Evolutionary conservation across 2,888 invertebrate species (phyloP).

Genomic region (Neoascia interrupta): DNA sequence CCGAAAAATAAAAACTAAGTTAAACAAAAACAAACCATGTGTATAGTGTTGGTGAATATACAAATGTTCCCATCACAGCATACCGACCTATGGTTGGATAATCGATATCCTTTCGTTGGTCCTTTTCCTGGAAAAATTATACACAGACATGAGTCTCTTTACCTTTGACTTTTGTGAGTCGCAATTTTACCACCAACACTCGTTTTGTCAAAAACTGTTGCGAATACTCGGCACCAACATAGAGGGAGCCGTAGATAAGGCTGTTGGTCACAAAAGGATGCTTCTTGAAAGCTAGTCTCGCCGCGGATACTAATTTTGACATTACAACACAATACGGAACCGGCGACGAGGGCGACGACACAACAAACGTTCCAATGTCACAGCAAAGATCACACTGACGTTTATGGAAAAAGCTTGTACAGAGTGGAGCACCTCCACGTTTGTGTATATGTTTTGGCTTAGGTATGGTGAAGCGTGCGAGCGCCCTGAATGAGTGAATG

Average conservation of each 20-base stretch:
- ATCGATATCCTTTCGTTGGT: constrained; percentile 79
- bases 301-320: constrained; percentile 44
- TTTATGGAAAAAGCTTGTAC: no score
- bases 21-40: constrained; percentile 81
- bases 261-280: constrained; percentile 82
- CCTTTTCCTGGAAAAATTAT: constrained; percentile 50
- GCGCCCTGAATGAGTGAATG: no score
- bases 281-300: constrained; percentile 76
- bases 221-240: constrained; percentile 88
- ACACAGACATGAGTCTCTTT: neutral
- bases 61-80: constrained; percentile 82
- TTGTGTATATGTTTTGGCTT: no score
- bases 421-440: no score
- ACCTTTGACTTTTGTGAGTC: no score
- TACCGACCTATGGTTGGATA: constrained; percentile 81
- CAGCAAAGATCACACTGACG: no score
- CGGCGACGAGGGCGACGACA: no score
- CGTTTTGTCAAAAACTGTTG: constrained; percentile 87
- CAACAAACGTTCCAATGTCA: no score
- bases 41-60: constrained; percentile 83
- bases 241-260: constrained; percentile 87
- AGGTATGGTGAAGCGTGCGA: no score
- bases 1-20: constrained; percentile 68
- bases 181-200: constrained; percentile 82
- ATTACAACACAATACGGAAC: no score